Base-by-base conservation (phyloP, 2,888 invertebrate species). In the Xestia ashworthii region DNA sequence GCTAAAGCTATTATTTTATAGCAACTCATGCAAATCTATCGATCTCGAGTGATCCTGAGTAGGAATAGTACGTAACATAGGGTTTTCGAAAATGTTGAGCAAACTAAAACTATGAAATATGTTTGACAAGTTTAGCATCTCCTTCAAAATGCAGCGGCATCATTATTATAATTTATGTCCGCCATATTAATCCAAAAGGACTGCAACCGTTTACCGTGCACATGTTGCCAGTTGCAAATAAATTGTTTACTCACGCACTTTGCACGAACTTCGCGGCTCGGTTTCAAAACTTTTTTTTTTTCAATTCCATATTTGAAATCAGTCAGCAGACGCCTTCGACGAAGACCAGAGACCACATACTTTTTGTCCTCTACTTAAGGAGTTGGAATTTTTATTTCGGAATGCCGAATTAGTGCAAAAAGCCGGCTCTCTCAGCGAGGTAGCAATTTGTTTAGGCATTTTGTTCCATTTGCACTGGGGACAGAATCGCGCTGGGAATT, bases 371-470 rank as follows among this genome's bases (percentile, higher is more conserved):
- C 93, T 93, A 89, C 92, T 92, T 94, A 96, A 93, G 95, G 96
- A 95, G 95, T 92, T 89, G 96, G 96, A 94, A 96, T 96, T 94
- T 96, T 96, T 96, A 96, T 96, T 96, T 96, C 95, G 96, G 96
- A 94, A 96, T 96, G 96, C 96, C 96, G 96, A 96, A 96, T 96
- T 96, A 94, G 96, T 95, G 94, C 96, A 96, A 96, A 96, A 96
- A 96, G 93, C 91, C 87, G 93, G 90, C 93, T 92, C 93, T 95
- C 96, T 92, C 95, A 95, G 93, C 88, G 89, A 90, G 89, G 90
- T 87, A 84, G 95, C 95, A 96, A 96, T 96, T 96, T 96, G 96
- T 96, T 96, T 96, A 95, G 95, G 93, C 91, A 94, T 96, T 96
- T 96, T 96, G 94, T 95, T 95, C 93, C 93, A 94, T 96, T 95